Evolutionary conservation across 1,140 invertebrate genomes (phyloP).

Genomic region (Phthorimaea operculella): DNA sequence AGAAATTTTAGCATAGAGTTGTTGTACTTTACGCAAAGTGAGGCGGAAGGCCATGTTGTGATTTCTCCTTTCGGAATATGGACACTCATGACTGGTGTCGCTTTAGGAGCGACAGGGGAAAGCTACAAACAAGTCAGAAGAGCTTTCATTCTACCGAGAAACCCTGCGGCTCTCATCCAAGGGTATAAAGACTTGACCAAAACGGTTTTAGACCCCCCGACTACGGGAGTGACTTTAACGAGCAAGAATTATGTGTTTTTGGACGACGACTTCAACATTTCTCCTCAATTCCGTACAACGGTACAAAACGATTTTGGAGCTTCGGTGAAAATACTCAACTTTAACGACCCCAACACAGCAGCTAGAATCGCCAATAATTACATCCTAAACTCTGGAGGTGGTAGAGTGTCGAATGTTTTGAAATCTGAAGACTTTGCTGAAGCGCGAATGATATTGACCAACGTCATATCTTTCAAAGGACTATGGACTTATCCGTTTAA

Average conservation of each 20-base stretch:
- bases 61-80: slow-evolving; percentile 60
- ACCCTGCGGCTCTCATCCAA: slow-evolving; percentile 27
- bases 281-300: slow-evolving; percentile 25
- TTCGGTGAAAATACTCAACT: slow-evolving; percentile 40
- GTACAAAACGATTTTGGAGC: slow-evolving; percentile 43
- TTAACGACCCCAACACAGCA: slow-evolving; percentile 41
- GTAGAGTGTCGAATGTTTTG: slow-evolving; percentile 47
- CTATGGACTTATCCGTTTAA: slow-evolving; percentile 80
- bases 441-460: slow-evolving; percentile 78
- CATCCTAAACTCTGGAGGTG: slow-evolving; percentile 45
- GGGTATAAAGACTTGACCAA: slow-evolving; percentile 45
- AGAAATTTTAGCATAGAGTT: slow-evolving; percentile 58
- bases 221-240: slow-evolving; percentile 34
- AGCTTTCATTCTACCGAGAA: slow-evolving; percentile 42
- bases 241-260: slow-evolving; percentile 56
- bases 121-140: slow-evolving; percentile 30
- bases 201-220: slow-evolving; percentile 30
- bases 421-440: slow-evolving; percentile 61
- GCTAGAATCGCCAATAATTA: slow-evolving; percentile 34
- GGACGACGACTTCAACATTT: slow-evolving; percentile 42
- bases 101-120: slow-evolving; percentile 40
- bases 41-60: slow-evolving; percentile 46
- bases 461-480: slow-evolving; percentile 86
- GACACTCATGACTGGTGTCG: slow-evolving; percentile 48
- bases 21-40: slow-evolving; percentile 38